Base-by-base conservation (phyloP, 1,140 invertebrate species). In the Neelides sp. region DNA sequence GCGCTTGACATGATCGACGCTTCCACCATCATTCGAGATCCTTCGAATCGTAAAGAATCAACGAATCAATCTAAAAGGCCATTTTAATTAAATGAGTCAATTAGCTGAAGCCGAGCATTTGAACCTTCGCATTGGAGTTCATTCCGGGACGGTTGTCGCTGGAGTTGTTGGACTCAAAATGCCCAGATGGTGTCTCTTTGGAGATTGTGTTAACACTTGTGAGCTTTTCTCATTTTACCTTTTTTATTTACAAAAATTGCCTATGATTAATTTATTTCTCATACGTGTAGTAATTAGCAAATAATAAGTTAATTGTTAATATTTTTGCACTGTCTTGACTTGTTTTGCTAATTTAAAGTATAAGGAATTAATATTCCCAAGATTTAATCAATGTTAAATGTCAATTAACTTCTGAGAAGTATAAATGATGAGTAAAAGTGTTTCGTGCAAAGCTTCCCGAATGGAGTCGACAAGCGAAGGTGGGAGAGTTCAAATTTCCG, bases 131-230 rank as follows among this genome's bases (percentile, higher is more conserved):
- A 83, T 95, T 2, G 91, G 91, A 4, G 78, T 90, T 7, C 85
- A 91, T 64, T 86, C 85, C 2, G 87, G 88, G 0, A 82, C 86
- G 2, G 89, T 94, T 1, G 89, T 92, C 0, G 90, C 91, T 1
- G 91, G 91, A 13, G 93, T 95, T 20, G 91, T 96, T 1, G 91
- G 91, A 0, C 66, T 92, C 1, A 95, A 93, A 71, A 95, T 95
- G 90, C 90, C 89, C 0, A 71, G 85, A n/a, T 32, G 28, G 28
- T 91, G 87, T 62, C 69, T 94, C 0, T 95, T 95, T 63, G 91
- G 91, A 1, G 89, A 94, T 63, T 84, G 85, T 0, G 89, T 93
- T 0, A 92, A 93, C 64, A 92, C 85, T 4, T 62, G 65, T 64
- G 49, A 48, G 49, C 47, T 7, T 13, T 8, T 5, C 8, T 5